phyloP scores from a whole-genome alignment of 2,113 vertebrate genomes.

The Asarcornis scutulata region DNA sequence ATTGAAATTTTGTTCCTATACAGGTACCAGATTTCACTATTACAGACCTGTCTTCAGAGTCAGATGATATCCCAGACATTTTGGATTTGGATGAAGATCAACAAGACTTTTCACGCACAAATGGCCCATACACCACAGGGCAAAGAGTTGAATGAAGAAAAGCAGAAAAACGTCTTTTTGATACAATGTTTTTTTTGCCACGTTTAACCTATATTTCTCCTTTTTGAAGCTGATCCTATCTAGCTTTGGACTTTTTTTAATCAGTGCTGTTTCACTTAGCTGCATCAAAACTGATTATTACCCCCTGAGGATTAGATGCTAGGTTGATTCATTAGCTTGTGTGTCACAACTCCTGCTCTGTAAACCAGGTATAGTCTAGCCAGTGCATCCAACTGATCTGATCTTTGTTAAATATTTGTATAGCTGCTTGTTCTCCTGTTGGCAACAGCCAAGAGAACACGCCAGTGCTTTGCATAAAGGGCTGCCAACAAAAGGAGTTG shows the following conservation, averaged over 20 bases:
- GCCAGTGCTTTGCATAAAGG: slow-evolving; percentile 32
- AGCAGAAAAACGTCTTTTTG: neutral
- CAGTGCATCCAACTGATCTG: neutral
- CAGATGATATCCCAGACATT: slow-evolving; percentile 79
- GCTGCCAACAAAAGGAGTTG: slow-evolving; percentile 43
- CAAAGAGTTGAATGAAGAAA: slow-evolving; percentile 60
- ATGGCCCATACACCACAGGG: slow-evolving; percentile 41
- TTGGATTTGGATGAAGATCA: slow-evolving; percentile 77
- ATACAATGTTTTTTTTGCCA: slow-evolving; percentile 31
- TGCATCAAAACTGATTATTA: neutral
- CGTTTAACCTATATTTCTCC: slow-evolving; percentile 45
- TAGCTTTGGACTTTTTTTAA: slow-evolving; percentile 39
- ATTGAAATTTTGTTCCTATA: slow-evolving; percentile 60
- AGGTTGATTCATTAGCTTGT: neutral
- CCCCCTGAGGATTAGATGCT: neutral
- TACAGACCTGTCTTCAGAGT: slow-evolving; percentile 79
- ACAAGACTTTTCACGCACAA: slow-evolving; percentile 67
- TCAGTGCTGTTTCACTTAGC: slow-evolving; percentile 49
- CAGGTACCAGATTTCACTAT: slow-evolving; percentile 80
- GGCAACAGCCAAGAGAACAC: slow-evolving; percentile 9
- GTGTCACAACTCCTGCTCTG: neutral
- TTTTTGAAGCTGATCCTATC: slow-evolving; percentile 34
- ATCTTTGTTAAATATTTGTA: neutral
- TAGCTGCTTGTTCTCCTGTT: neutral
- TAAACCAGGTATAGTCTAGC: neutral